Evolutionary conservation across 2,797 vertebrate species (phyloP).

Genomic region (Cyclopterus lumpus): DNA sequence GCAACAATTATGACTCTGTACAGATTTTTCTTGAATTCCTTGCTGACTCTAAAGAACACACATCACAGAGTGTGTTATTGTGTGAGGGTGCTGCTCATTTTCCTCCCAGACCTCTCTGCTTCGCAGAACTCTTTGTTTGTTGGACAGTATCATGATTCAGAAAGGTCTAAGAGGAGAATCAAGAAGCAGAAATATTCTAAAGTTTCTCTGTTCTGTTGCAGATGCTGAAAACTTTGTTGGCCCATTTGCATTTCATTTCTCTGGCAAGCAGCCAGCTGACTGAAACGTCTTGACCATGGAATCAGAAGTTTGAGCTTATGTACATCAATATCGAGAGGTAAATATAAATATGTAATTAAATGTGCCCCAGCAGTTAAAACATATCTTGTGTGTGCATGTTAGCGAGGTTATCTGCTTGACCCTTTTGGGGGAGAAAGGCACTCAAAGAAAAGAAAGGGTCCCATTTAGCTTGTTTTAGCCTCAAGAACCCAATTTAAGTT

Average conservation of each 20-base stretch:
- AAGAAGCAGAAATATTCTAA: conserved; percentile 36
- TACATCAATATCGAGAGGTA: conserved; percentile 9
- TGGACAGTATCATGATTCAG: conserved; percentile 51
- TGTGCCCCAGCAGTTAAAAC: conserved; percentile 10
- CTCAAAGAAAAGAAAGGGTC: background rate
- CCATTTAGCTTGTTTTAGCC: conserved; percentile 19
- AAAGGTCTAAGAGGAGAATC: conserved; percentile 39
- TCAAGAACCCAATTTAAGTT: conserved; percentile 36
- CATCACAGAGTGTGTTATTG: conserved; percentile 47
- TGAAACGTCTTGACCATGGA: conserved; percentile 13
- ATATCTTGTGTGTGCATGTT: conserved; percentile 35
- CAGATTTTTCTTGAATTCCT: conserved; percentile 47
- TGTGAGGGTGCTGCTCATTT: conserved; percentile 51
- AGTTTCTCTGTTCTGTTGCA: conserved; percentile 8
- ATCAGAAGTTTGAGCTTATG: conserved; percentile 7
- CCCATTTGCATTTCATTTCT: conserved; percentile 47
- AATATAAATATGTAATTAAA: conserved; percentile 39
- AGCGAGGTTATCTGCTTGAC: conserved; percentile 23
- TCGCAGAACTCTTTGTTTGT: conserved; percentile 37
- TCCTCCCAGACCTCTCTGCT: conserved; percentile 49
- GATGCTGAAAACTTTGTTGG: conserved; percentile 34
- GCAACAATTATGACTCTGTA: conserved; percentile 64
- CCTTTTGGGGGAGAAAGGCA: conserved; percentile 1
- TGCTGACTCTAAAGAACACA: conserved; percentile 42
- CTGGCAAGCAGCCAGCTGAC: conserved; percentile 17